Percentiles rank a stretch among this genome's conserved stretches.
Conservation (phyloP, 2,888 invertebrate genomes). For the Achlya flavicornis region DNA sequence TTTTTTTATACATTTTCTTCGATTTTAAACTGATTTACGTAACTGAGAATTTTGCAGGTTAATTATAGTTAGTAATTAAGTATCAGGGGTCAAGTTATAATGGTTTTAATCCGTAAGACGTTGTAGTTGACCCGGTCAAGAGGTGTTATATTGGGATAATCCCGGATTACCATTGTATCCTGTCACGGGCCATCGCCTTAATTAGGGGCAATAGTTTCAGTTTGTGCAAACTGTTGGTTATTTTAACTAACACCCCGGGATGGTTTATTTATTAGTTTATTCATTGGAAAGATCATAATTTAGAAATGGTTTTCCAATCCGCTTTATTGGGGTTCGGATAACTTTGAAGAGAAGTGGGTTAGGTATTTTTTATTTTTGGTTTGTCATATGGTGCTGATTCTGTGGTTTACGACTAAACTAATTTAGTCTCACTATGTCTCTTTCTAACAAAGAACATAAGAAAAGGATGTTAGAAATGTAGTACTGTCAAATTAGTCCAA, state of each 20-base stretch:
- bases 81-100: conserved; percentile 24
- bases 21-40: neutral
- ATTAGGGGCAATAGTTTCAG: conserved; percentile 76
- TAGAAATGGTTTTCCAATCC: neutral
- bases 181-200: conserved; percentile 72
- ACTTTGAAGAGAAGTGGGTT: neutral
- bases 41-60: neutral
- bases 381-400: neutral
- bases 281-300: neutral
- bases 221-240: conserved; percentile 51
- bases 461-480: too few relatives aligned
- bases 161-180: conserved; percentile 75
- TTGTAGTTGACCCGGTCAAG: conserved; percentile 56
- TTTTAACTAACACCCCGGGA: conserved; percentile 50
- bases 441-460: too few relatives aligned
- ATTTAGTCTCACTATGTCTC: too few relatives aligned
- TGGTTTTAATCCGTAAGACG: conserved; percentile 36
- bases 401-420: too few relatives aligned
- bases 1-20: neutral
- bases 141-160: conserved; percentile 81
- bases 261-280: conserved; percentile 36
- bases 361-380: neutral
- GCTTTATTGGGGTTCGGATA: neutral
- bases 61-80: conserved; percentile 10
- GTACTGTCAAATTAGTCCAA: too few relatives aligned